phyloP scores from a whole-genome alignment of 1,140 invertebrate genomes.

The Onthophagus taurus region DNA sequence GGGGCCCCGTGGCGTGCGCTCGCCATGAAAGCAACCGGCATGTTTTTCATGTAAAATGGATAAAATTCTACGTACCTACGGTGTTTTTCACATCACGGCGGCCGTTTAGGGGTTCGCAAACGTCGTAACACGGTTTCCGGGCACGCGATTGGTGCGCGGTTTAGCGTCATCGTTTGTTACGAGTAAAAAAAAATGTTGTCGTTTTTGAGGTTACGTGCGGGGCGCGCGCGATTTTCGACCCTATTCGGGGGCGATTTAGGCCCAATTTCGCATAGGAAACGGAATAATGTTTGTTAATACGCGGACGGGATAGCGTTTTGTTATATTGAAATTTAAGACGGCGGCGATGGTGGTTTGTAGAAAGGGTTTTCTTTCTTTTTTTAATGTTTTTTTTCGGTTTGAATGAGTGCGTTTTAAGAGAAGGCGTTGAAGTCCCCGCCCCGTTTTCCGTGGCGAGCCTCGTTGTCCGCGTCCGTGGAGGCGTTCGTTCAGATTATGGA shows the following conservation, averaged over 20 bases:
- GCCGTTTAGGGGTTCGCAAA: constrained; percentile 36
- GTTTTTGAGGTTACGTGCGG: constrained; percentile 28
- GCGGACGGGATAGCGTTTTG: too few species aligned
- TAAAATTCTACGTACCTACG: constrained; percentile 41
- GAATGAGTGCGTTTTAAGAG: too few species aligned
- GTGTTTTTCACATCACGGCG: constrained; percentile 37
- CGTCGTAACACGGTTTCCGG: constrained; percentile 32
- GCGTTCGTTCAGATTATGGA: too few species aligned
- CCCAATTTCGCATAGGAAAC: too few species aligned
- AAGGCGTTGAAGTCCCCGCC: too few species aligned
- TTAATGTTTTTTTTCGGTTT: too few species aligned
- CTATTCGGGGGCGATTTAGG: not conserved
- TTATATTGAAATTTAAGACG: too few species aligned
- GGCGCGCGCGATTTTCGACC: not conserved
- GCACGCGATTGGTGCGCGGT: constrained; percentile 31
- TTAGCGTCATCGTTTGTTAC: constrained; percentile 38
- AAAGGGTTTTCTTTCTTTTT: too few species aligned
- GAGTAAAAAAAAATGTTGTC: constrained; percentile 37
- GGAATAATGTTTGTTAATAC: too few species aligned
- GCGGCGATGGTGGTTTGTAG: too few species aligned
- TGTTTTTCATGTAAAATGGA: constrained; percentile 38
- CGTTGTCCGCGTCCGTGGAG: too few species aligned
- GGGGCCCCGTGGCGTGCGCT: constrained; percentile 16
- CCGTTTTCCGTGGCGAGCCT: too few species aligned
- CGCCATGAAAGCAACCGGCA: constrained; percentile 24